Base-by-base conservation (phyloP, 2,888 invertebrate genomes). In the Melanotus villosus region DNA sequence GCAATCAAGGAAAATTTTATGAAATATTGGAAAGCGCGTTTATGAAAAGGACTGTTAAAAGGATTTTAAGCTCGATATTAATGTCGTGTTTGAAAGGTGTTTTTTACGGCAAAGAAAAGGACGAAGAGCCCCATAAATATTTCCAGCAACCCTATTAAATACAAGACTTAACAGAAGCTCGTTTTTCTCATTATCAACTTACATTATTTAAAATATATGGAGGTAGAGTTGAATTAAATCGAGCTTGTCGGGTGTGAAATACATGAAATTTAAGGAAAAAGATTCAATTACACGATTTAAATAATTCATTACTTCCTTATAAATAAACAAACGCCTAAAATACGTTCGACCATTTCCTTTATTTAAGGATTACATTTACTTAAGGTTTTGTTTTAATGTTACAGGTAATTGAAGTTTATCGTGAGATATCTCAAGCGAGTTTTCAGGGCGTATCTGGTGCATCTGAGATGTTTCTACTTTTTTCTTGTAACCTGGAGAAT, bases 391-490 rank as follows among this genome's bases (percentile, higher is more conserved):
- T 47, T 47, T 23, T 47, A 19, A 47, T 19, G 18, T 47, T 23
- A 47, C 47, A 23, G 12, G 23, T 47, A 47, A 47, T 47, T 47
- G 23, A 47, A 47, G n/a, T 2, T 47, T 47, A 47, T 47, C 47
- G 21, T 23, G 23, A 5, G 21, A 47, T 47, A 47, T 47, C 47
- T 47, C 18, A n/a, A 10, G 12, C 21, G 23, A 10, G 23, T 47
- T 47, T 23, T 47, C 26, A 21, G 7, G 47, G 47, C n/a, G 23
- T 47, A 47, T 23, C 47, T 12, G 23, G 23, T 47, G 47, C 21
- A 47, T 47, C 23, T n/a, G 47, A 47, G 47, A 47, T 47, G 47
- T 47, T 23, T 23, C n/a, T n/a, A n/a, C n/a, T n/a, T n/a, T n/a
- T n/a, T n/a, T n/a, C n/a, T n/a, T n/a, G n/a, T n/a, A n/a, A n/a